Evolutionary conservation across 2,888 invertebrate species (phyloP), one percentile per base, ranked within the genome.

Genomic region (Eupithecia tripunctaria): DNA sequence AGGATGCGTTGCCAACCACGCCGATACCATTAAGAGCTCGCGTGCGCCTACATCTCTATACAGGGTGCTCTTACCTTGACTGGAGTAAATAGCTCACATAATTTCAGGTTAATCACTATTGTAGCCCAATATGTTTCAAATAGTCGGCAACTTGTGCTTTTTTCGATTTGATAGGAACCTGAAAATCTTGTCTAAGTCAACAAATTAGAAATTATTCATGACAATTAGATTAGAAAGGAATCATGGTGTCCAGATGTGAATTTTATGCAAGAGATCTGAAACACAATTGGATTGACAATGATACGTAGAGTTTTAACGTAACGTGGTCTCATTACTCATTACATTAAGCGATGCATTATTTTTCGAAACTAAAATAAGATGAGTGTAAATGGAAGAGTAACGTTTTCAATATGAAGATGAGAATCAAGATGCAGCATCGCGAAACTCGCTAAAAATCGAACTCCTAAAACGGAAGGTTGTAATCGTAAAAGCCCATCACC

Each of bases 1-100:
- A 83, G 88, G 88, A 88, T 88, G 87, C 89, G 88, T 88, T 88
- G 88, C 85, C 12, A 12, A 51, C 21, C 79, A 76, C 80, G 78
- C 78, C 81, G 86, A 85, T 85, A 82, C 87, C 89, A 89, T 89
- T 89, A 88, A 82, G 83, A 82, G 84, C 82, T 88, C 85, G 87
- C 88, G 86, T 88, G 88, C 85, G 84, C 83, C 76, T 81, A 77
- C 81, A 74, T 47, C 67, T 70, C 21, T 69, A 70, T 80, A 87
- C 80, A 86, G 85, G 79, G 2, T 85, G 85, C 74, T 81, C 38
- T 18, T 8, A 8, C 1, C 18, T 6, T 43, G 0, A 43, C 43
- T 43, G 18, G 7, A 1, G 43, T 43, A n/a, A 7, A n/a, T n/a
- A 18, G 2, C 15, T 41, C 47, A 7, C 47, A 47, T 47, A 47